phyloP scores from a whole-genome alignment of 2,888 invertebrate species.

The Thera obeliscata region DNA sequence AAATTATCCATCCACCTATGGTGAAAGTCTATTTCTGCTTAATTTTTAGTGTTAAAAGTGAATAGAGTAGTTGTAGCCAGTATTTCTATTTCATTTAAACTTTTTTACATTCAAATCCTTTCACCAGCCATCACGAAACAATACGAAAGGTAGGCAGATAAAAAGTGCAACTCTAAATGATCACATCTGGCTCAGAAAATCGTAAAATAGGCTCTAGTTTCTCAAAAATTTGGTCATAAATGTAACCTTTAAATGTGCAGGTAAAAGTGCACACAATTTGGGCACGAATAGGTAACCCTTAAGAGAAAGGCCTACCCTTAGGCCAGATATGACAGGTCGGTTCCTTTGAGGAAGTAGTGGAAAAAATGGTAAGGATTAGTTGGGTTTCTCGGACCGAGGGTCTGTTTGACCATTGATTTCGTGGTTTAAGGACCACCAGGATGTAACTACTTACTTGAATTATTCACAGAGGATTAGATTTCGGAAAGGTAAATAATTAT shows the following conservation, averaged over 20 bases:
- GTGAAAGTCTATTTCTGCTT: too few species aligned
- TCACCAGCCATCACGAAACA: background rate
- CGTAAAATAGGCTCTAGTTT: background rate
- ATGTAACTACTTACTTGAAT: conserved; percentile 30
- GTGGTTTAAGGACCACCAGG: conserved; percentile 47
- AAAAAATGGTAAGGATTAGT: conserved; percentile 43
- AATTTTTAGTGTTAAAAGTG: too few species aligned
- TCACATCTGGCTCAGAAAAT: background rate
- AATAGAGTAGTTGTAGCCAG: too few species aligned
- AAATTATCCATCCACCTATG: too few species aligned
- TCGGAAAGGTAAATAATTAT: conserved; percentile 1
- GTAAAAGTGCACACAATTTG: conserved; percentile 34
- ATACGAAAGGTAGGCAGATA: background rate
- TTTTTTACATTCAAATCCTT: background rate
- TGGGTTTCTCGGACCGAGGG: conserved; percentile 45
- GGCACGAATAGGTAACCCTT: conserved; percentile 26
- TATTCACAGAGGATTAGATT: conserved; percentile 28
- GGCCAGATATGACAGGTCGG: conserved; percentile 36
- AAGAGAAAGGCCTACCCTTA: conserved; percentile 32
- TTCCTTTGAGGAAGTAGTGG: conserved; percentile 17
- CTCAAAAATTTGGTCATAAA: background rate
- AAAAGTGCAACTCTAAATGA: background rate
- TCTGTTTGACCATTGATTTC: conserved; percentile 48
- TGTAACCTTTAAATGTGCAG: conserved; percentile 24
- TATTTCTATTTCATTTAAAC: too few species aligned